phyloP scores from a whole-genome alignment of 53 echinoderm and acorn worm species.

The Holothuria scabra region DNA sequence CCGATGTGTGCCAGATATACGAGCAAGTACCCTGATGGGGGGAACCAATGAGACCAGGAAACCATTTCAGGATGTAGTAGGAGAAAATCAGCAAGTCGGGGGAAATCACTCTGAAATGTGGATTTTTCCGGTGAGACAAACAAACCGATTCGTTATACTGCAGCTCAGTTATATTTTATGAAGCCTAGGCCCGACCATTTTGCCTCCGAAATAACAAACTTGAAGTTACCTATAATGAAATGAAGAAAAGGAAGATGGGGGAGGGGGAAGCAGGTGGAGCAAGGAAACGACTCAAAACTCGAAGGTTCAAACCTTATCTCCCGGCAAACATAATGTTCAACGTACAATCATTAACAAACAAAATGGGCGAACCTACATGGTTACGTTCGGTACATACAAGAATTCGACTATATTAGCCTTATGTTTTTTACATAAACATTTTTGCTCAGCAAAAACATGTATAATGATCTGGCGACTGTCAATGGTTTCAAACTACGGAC shows the following conservation, averaged over 20 bases:
- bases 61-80: too few species aligned
- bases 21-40: too few species aligned
- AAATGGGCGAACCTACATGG: conserved; percentile 36
- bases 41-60: too few species aligned
- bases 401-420: conserved; percentile 36
- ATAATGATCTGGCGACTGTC: neutral
- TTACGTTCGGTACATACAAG: neutral
- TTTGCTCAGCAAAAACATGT: conserved; percentile 16
- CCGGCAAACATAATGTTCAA: conserved; percentile 36
- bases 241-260: conserved; percentile 47
- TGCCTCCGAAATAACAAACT: neutral
- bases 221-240: conserved; percentile 27
- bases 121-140: neutral
- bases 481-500: conserved; percentile 42
- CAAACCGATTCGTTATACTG: conserved; percentile 21
- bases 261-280: conserved; percentile 40
- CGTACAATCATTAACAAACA: conserved; percentile 32
- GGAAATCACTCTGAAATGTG: neutral
- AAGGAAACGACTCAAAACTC: conserved; percentile 30
- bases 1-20: too few species aligned
- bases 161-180: conserved; percentile 20
- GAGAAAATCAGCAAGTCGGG: too few species aligned
- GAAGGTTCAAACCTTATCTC: conserved; percentile 39
- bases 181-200: conserved; percentile 23
- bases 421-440: conserved; percentile 50